Conservation (phyloP, 2,797 vertebrate species). For the Hydrocynus forskahlii region DNA sequence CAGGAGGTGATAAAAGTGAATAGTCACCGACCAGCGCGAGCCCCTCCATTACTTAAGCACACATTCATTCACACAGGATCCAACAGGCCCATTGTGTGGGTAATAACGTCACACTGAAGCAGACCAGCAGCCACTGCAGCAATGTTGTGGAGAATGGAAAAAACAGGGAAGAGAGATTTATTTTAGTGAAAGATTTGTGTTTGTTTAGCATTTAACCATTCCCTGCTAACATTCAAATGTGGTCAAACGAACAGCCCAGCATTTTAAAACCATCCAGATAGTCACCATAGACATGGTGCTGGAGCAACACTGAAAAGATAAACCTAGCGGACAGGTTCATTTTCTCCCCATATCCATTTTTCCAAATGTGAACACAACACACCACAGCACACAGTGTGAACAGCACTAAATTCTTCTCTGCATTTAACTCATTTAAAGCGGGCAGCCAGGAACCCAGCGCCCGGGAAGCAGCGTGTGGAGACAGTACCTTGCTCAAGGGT, state of each 20-base stretch:
- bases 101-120: constrained; percentile 58
- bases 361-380: no score
- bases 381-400: no score
- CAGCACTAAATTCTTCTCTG: no score
- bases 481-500: no score
- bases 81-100: constrained; percentile 63
- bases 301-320: no score
- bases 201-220: neutral
- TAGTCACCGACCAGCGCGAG: constrained; percentile 35
- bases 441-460: no score
- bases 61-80: constrained; percentile 64
- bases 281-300: no score
- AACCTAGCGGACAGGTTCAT: no score
- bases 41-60: constrained; percentile 68
- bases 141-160: neutral
- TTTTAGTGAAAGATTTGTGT: neutral
- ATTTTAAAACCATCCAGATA: neutral
- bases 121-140: constrained; percentile 29
- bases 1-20: constrained; percentile 60
- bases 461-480: no score
- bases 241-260: neutral
- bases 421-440: no score
- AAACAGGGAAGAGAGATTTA: neutral
- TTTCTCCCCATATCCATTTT: no score
- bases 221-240: neutral